These are phyloP conservation scores for Yponomeuta cagnagella DNA, from an alignment of 2,888 invertebrate genomes.

Conservation along the genomic window DNA sequence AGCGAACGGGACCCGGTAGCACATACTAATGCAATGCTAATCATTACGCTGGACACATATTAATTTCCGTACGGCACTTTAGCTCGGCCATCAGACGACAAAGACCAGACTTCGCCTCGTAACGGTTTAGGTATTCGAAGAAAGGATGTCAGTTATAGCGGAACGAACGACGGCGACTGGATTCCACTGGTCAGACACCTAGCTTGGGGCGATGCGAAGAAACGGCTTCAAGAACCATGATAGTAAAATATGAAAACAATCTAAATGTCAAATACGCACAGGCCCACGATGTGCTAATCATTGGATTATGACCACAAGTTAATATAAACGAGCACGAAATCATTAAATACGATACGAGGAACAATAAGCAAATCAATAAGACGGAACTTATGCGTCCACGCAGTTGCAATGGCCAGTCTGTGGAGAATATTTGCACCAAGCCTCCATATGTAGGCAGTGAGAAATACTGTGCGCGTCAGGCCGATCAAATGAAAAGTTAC, in stretches of 20 bases:
- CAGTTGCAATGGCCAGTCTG: conserved; percentile 40
- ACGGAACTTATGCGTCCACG: conserved; percentile 38
- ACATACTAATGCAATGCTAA: conserved; percentile 70
- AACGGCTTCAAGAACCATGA: no score
- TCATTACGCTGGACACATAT: conserved; percentile 64
- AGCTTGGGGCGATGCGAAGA: no score
- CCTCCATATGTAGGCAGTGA: conserved; percentile 22
- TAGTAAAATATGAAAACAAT: no score
- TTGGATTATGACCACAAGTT: no score
- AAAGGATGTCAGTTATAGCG: conserved; percentile 40
- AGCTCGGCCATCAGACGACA: conserved; percentile 41
- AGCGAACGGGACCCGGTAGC: conserved; percentile 50
- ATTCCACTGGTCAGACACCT: neutral
- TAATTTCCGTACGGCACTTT: conserved; percentile 64
- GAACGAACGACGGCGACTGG: conserved; percentile 18
- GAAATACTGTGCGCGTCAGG: neutral
- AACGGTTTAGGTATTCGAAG: conserved; percentile 46
- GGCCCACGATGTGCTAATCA: no score
- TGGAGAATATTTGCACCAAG: conserved; percentile 45
- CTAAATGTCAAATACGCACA: no score
- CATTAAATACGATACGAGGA: neutral
- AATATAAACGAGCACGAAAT: neutral
- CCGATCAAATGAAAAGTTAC: neutral
- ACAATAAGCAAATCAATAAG: conserved; percentile 33
- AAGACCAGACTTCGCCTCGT: conserved; percentile 36